Conservation (phyloP, 1,140 invertebrate species). For the Drosophila truncata region DNA sequence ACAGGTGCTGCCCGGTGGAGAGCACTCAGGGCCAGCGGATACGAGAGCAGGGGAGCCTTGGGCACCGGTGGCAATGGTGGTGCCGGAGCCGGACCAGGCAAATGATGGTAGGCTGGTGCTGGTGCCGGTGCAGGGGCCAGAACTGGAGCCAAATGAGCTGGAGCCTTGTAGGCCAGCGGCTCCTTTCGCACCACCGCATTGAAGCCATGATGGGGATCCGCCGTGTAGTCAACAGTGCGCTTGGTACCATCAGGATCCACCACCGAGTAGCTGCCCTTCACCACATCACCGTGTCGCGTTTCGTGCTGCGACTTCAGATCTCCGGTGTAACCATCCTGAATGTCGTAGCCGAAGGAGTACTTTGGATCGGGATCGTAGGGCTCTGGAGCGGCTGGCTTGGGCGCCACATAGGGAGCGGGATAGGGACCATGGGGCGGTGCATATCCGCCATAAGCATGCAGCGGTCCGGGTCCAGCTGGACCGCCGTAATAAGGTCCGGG, state of each 20-base stretch:
- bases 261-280: constrained; percentile 88
- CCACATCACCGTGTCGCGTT: constrained; percentile 88
- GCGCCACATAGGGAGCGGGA: constrained; percentile 63
- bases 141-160: constrained; percentile 44
- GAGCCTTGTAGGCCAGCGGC: constrained; percentile 80
- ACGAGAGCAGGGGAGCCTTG: constrained; percentile 63
- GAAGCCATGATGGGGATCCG: constrained; percentile 86
- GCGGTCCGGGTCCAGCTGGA: constrained; percentile 51
- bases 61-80: constrained; percentile 66
- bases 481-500: constrained; percentile 73
- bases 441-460: constrained; percentile 56
- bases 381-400: constrained; percentile 84
- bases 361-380: constrained; percentile 87
- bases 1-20: constrained; percentile 51
- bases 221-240: constrained; percentile 89
- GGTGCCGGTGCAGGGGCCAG: constrained; percentile 67
- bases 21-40: constrained; percentile 59
- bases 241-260: constrained; percentile 89
- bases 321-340: constrained; percentile 87
- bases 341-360: constrained; percentile 87
- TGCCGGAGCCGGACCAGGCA: constrained; percentile 59
- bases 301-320: constrained; percentile 88
- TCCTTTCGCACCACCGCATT: constrained; percentile 86
- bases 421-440: constrained; percentile 48
- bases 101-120: constrained; percentile 50